Base-by-base conservation (phyloP, 2,797 vertebrate species). In the Gallinago stenura region DNA sequence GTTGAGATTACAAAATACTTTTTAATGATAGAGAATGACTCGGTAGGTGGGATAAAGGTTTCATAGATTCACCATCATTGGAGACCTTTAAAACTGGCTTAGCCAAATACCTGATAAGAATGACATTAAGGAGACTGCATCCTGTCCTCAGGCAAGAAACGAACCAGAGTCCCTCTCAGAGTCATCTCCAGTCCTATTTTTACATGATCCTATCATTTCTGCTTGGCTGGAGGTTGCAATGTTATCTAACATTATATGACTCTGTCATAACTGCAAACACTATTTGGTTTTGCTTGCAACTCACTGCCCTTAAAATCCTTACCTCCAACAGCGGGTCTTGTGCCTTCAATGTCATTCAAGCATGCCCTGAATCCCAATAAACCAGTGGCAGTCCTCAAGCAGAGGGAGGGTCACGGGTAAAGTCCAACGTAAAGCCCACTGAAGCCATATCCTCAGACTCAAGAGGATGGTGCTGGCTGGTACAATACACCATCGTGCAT, bases 141-240 rank as follows among this genome's bases (percentile, higher is more conserved):
- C 58, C 26, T 79, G 28, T 66, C 90, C 88, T 92, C 57, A 45
- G 77, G 90, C 88, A 77, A 87, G 56, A 73, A 92, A 70, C 0
- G 0, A 92, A 84, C 10, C 54, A 35, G 15, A 89, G n/a, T 73
- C 7, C n/a, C 69, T 87, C 80, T 62, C 14, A 37, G 61, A 94
- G 66, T 31, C 73, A 72, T 94, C 88, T 83, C 78, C 78, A 89
- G 83, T 60, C 77, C 81, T 95, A 73, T 87, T 92, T 96, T 80
- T 90, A 39, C 66, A 82, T 25, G 70, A 93, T 70, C 39, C 77
- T 91, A 84, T 95, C 25, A 83, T 43, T 94, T 95, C 93, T 97
- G 86, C 90, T 91, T 71, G 90, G 83, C 71, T 92, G 92, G 51
- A 93, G 66, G 64, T 73, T 82, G 64, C 78, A 80, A 6, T 39